Evolutionary conservation across 2,797 vertebrate genomes (phyloP).

Genomic region (Ctenopoma kingsleyae): DNA sequence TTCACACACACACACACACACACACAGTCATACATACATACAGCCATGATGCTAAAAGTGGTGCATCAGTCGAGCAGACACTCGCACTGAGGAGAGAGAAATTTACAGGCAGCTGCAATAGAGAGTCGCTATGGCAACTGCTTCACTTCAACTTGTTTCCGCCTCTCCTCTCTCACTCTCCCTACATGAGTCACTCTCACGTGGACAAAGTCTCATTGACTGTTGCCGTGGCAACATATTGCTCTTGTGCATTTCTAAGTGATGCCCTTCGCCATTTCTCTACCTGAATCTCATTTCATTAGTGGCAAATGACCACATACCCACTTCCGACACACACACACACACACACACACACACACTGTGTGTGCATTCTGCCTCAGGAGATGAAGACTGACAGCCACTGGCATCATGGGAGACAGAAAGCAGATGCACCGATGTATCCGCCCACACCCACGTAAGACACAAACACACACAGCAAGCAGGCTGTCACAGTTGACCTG

Average conservation of each 20-base stretch:
- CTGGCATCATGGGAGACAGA: conserved; percentile 51
- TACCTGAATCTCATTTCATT: conserved; percentile 71
- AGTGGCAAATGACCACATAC: conserved; percentile 25
- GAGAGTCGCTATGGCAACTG: conserved; percentile 83
- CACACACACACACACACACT: conserved; percentile 6
- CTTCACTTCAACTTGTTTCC: conserved; percentile 73
- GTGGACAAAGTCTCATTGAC: conserved; percentile 76
- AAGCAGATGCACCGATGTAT: conserved; percentile 59
- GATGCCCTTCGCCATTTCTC: conserved; percentile 55
- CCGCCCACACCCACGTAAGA: conserved; percentile 23
- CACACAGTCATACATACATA: conserved; percentile 16
- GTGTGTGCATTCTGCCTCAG: conserved; percentile 12
- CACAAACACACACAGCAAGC: conserved; percentile 25
- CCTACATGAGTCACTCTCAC: conserved; percentile 68
- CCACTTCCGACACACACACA: neutral
- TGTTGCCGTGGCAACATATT: conserved; percentile 82
- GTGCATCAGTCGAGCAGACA: conserved; percentile 48
- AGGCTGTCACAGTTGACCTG: conserved; percentile 72
- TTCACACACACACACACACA: neutral
- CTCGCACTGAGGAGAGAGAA: conserved; percentile 49
- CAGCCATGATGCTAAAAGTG: conserved; percentile 25
- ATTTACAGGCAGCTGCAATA: conserved; percentile 74
- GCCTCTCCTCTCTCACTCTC: conserved; percentile 25
- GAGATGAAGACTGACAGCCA: conserved; percentile 55
- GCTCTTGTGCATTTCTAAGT: conserved; percentile 64